A percentile compares a stretch with the other conserved stretches of the same genome.
Evolutionary conservation across 2,797 vertebrate species (phyloP).

Genomic region (Enoplosus armatus): DNA sequence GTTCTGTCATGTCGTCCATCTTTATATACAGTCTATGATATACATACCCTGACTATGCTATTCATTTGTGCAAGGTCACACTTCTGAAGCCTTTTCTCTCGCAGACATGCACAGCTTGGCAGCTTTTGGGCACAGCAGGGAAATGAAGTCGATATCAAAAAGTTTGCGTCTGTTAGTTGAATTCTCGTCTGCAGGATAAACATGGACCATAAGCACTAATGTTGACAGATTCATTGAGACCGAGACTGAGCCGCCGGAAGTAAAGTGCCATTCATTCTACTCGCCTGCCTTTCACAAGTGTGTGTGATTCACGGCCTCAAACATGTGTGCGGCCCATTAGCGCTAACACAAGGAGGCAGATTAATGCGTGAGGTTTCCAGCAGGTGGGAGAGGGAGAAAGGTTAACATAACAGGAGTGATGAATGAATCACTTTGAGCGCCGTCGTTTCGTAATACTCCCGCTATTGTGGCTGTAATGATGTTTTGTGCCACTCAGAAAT

Average conservation of each 20-base stretch:
- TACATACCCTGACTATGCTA: neutral
- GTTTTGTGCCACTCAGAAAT: slow-evolving; percentile 48
- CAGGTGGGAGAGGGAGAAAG: slow-evolving; percentile 69
- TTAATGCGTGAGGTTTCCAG: slow-evolving; percentile 53
- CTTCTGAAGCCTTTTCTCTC: neutral
- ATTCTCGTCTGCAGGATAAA: too few species aligned
- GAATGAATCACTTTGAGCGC: slow-evolving; percentile 61
- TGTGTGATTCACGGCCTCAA: slow-evolving; percentile 8
- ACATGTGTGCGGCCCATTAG: slow-evolving; percentile 48
- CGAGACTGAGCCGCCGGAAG: too few species aligned
- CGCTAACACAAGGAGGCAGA: slow-evolving; percentile 56
- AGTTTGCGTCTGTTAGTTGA: too few species aligned
- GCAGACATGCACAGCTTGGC: too few species aligned
- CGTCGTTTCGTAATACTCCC: slow-evolving; percentile 24
- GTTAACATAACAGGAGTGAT: slow-evolving; percentile 67
- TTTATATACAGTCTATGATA: too few species aligned
- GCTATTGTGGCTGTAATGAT: slow-evolving; percentile 27
- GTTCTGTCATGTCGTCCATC: too few species aligned
- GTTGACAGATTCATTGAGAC: too few species aligned
- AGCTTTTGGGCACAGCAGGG: too few species aligned
- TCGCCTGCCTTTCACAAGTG: slow-evolving; percentile 7
- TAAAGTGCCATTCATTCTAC: neutral
- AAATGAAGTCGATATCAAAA: too few species aligned
- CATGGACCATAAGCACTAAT: too few species aligned
- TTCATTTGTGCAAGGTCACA: neutral